phyloP scores from a whole-genome alignment of 2,113 vertebrate genomes.

The Triplophysa rosa region DNA sequence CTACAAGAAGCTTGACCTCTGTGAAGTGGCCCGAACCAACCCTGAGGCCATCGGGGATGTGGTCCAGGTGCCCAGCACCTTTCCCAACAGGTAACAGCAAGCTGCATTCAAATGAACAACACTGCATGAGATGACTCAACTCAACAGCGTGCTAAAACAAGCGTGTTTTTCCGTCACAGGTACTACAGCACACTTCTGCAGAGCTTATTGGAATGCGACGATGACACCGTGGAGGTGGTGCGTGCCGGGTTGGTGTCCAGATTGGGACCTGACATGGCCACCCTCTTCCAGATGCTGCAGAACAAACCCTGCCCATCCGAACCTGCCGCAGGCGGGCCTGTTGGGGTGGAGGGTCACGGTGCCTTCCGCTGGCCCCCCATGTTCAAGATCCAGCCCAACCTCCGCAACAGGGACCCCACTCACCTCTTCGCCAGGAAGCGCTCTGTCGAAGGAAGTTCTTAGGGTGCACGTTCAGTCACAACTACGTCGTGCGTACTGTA shows the following conservation, averaged over 20 bases:
- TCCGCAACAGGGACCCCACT: slow-evolving; percentile 67
- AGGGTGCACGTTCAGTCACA: neutral
- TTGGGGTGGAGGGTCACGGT: slow-evolving; percentile 68
- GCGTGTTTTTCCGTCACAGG: slow-evolving; percentile 63
- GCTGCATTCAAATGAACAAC: neutral
- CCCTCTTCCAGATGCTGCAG: slow-evolving; percentile 89
- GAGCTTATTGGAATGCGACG: slow-evolving; percentile 85
- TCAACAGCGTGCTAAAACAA: neutral
- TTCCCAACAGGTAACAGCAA: slow-evolving; percentile 86
- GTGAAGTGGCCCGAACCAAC: slow-evolving; percentile 83
- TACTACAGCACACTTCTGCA: slow-evolving; percentile 92
- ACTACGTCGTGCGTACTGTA: neutral
- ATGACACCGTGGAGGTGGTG: slow-evolving; percentile 83
- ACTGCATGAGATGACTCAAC: neutral
- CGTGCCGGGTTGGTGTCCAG: slow-evolving; percentile 82
- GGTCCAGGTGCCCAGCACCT: slow-evolving; percentile 85
- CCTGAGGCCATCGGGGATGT: slow-evolving; percentile 89
- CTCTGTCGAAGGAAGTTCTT: slow-evolving; percentile 65
- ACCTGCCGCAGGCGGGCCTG: slow-evolving; percentile 58
- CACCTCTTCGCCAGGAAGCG: slow-evolving; percentile 81
- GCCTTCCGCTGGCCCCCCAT: slow-evolving; percentile 74
- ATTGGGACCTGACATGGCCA: slow-evolving; percentile 90
- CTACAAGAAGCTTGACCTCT: slow-evolving; percentile 88
- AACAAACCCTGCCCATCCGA: slow-evolving; percentile 80
- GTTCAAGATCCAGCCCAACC: slow-evolving; percentile 76